Base-by-base conservation (phyloP, 1,140 invertebrate species). In the Aphelinus certus region DNA sequence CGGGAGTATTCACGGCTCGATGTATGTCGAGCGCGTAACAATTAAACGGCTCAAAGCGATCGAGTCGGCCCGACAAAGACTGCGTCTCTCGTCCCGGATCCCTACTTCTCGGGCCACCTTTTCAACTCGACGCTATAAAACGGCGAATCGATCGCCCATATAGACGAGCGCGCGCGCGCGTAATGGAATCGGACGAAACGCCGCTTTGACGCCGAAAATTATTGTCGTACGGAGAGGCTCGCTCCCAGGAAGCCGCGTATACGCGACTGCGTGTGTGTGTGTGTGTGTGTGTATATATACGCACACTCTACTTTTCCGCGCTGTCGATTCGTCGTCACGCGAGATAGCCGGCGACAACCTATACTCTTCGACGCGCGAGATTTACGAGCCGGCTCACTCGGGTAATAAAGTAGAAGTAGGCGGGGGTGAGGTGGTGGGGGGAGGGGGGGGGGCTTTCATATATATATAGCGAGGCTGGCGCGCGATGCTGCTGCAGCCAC, bases 361-460 rank as follows among this genome's bases (percentile, higher is more conserved):
- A 74, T 74, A 74, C 72, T 74, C 72, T 68, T 49, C 45, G 42
- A 1, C 4, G 46, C 57, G 4, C 45, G 43, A 74, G 72, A 74
- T 68, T 68, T 74, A 74, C 65, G 72, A 74, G 65, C 51, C 53
- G 9, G 55, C 6, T 67, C 47, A 53, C 64, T 67, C 7, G 64
- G 64, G 63, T 73, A 73, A 67, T 67, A 58, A 72, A 57, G 45
- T 51, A 58, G 53, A 43, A 46, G 65, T 67, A 7, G 42, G 3
- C 3, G n/a, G 4, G 7, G 42, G 2, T 0, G n/a, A 43, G 0
- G 1, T 9, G 53, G 26, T 26, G 26, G 26, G 66, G 45, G 46
- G 47, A 3, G 5, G 42, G 58, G 58, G 58, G 9, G 26, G 7
- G 42, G 10, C 2, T 7, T 26, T 26, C 26, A 26, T 26, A 26